Evolutionary conservation across 2,797 vertebrate species (phyloP), one percentile per base, ranked within the genome.

Genomic region (Enteromius afrohamiltoni): DNA sequence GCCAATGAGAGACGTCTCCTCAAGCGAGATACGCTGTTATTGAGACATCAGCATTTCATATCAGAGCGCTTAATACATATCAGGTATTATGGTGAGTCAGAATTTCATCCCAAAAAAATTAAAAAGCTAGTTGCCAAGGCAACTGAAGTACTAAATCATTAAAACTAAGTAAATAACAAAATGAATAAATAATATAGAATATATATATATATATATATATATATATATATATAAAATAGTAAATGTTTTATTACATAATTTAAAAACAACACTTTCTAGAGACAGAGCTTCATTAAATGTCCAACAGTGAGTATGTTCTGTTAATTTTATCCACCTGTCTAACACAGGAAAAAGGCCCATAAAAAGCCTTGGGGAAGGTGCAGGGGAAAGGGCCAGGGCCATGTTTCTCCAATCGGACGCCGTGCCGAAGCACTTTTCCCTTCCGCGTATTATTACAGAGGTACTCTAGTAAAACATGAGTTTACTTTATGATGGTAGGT

Each of bases 31-130:
- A 82, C 34, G 82, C 51, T 37, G 31, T 67, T 87, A 69, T 79
- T 53, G 77, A 85, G 79, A 87, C 81, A 79, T 87, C 87, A 88
- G 85, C 85, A 47, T 82, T 88, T 85, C 60, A 82, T 64, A 86
- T 79, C 82, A 83, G 55, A 29, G 47, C 62, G 29, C 70, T 47
- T 75, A 17, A 69, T 34, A 34, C 80, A 2, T 69, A 85, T 80
- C 71, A 69, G 55, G 77, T 86, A 69, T 71, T 67, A 60, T 34
- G 69, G 11, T 1, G 80, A 29, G 55, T 80, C 58, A 53, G 9
- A 80, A 64, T 47, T 47, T 82, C 40, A 45, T 13, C 69, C 60
- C 6, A 2, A 3, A 17, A 62, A 6, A 31, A 16, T 16, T 29
- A 7, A 34, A 34, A 34, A 34, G 16, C 6, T 31, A 31, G 3